Conservation (phyloP, 23 tunicate species). For the Halocynthia aurantium region DNA sequence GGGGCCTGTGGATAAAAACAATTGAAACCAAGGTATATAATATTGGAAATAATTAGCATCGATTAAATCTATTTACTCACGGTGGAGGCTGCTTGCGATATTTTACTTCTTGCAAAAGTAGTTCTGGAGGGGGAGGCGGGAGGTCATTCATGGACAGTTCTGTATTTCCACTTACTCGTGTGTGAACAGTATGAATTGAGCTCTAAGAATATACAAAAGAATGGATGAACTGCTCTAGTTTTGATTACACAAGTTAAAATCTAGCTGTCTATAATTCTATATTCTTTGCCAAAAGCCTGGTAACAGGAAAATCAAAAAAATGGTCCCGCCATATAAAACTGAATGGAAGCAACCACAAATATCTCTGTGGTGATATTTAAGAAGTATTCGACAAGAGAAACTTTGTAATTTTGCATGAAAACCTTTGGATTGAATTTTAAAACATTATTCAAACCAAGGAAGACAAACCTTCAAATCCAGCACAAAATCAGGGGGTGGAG, state of each 20-base stretch:
- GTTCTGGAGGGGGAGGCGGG: slow-evolving; percentile 24
- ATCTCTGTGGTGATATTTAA: no score
- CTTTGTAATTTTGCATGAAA: no score
- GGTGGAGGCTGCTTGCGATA: neutral
- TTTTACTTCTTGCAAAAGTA: slow-evolving; percentile 9
- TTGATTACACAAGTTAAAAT: neutral
- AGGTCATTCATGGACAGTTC: slow-evolving; percentile 1
- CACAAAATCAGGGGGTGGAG: slow-evolving; percentile 74
- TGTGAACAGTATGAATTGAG: neutral
- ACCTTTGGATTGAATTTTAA: no score
- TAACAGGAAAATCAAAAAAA: no score
- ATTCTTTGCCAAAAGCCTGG: no score
- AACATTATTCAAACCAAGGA: neutral
- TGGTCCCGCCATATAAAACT: no score
- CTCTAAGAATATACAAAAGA: neutral
- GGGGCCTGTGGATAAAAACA: neutral
- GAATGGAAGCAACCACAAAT: no score
- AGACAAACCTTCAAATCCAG: slow-evolving; percentile 50
- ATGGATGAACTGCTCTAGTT: neutral
- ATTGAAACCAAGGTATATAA: neutral
- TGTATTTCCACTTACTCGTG: neutral
- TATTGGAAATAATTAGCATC: neutral
- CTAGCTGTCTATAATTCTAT: no score
- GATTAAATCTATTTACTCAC: neutral
- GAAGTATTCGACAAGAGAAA: no score